These are phyloP conservation scores for Oscheius onirici DNA, from an alignment of 2,888 invertebrate genomes.

Conservation along the genomic window DNA sequence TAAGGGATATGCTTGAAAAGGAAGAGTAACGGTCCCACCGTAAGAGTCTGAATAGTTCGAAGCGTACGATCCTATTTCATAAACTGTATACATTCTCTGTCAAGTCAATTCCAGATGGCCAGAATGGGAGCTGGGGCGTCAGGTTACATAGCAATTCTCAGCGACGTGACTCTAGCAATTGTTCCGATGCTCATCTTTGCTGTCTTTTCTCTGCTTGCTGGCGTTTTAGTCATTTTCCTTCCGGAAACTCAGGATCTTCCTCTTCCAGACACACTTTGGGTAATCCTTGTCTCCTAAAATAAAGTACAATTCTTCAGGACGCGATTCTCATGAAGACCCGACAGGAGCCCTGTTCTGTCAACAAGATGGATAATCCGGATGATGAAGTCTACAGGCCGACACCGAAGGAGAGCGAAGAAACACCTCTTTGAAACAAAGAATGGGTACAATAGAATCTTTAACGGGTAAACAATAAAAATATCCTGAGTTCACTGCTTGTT, in stretches of 20 bases:
- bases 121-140: conserved; percentile 70
- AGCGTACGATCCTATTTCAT: too few relatives aligned
- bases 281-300: background rate
- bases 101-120: conserved; percentile 59
- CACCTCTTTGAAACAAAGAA: background rate
- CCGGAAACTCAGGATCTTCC: conserved; percentile 70
- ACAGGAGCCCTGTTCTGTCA: conserved; percentile 14
- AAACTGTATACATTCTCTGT: too few relatives aligned
- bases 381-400: conserved; percentile 3
- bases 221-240: conserved; percentile 67
- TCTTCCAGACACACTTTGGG: conserved; percentile 69
- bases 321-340: conserved; percentile 28
- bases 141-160: conserved; percentile 66
- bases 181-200: conserved; percentile 72
- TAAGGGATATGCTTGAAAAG: conserved; percentile 21
- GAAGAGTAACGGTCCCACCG: too few relatives aligned
- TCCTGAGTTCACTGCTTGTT: conserved; percentile 24
- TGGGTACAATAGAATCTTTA: background rate
- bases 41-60: too few relatives aligned
- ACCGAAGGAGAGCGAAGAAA: background rate
- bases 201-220: conserved; percentile 58
- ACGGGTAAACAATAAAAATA: conserved; percentile 14
- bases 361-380: background rate
- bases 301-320: conserved; percentile 3
- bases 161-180: conserved; percentile 61